phyloP scores from a whole-genome alignment of 2,888 invertebrate genomes.

The Disparrhopalites patrizii region DNA sequence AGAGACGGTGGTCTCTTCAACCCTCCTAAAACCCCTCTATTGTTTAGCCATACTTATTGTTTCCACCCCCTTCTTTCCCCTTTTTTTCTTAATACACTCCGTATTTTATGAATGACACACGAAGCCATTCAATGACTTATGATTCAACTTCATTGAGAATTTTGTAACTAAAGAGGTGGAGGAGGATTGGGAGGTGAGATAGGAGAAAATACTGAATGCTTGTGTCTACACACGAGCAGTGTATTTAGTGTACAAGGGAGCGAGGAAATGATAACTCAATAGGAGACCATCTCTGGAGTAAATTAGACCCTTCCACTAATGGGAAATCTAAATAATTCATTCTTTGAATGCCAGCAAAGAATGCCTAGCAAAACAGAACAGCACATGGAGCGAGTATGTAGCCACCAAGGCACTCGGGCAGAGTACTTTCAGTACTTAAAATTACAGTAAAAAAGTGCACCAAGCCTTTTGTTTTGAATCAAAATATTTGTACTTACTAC shows the following conservation, averaged over 20 bases:
- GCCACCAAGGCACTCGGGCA: too few relatives aligned
- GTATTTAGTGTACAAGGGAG: too few relatives aligned
- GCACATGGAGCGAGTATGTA: too few relatives aligned
- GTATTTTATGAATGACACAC: not conserved
- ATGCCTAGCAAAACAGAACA: too few relatives aligned
- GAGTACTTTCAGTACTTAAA: too few relatives aligned
- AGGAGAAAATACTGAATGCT: not conserved
- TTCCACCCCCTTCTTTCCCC: not conserved
- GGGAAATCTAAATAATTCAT: not conserved
- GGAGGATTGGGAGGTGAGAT: not conserved
- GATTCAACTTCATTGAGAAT: too few relatives aligned
- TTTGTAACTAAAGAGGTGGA: too few relatives aligned
- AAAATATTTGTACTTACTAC: too few relatives aligned
- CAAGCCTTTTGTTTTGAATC: not conserved
- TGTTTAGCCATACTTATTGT: not conserved
- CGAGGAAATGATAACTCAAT: slow-evolving; percentile 16
- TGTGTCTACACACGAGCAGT: too few relatives aligned
- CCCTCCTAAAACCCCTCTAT: not conserved
- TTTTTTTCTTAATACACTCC: not conserved
- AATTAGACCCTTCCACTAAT: not conserved
- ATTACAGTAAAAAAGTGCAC: not conserved
- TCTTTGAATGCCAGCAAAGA: too few relatives aligned
- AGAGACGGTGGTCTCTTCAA: slow-evolving; percentile 4
- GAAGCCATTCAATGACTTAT: not conserved
- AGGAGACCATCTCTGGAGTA: slow-evolving; percentile 2